Conservation (phyloP, 2,888 invertebrate species). For the Sympetrum striolatum region DNA sequence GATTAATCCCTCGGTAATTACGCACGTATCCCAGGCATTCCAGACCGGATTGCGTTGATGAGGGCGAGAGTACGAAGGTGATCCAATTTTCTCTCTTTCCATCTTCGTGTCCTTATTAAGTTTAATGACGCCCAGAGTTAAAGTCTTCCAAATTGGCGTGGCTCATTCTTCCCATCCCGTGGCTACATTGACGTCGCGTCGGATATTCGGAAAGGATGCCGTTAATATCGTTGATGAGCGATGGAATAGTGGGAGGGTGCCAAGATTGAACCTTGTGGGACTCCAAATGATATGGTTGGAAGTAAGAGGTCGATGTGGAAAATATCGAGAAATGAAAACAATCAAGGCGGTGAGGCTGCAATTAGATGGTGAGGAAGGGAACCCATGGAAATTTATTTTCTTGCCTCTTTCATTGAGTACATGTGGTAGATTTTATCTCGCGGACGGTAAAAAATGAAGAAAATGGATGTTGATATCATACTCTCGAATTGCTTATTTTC, state of each 20-base stretch:
- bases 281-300: background rate
- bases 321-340: background rate
- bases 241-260: background rate
- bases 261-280: background rate
- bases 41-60: slow-evolving; percentile 21
- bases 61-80: background rate
- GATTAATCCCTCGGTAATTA: slow-evolving; percentile 37
- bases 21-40: slow-evolving; percentile 29
- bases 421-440: no score
- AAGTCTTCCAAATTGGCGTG: slow-evolving; percentile 23
- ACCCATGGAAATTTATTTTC: no score
- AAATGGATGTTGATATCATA: no score
- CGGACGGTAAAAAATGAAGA: no score
- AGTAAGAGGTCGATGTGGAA: background rate
- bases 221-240: background rate
- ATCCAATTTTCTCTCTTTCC: slow-evolving; percentile 17
- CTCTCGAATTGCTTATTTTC: no score
- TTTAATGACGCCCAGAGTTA: slow-evolving; percentile 26
- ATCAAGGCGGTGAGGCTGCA: background rate
- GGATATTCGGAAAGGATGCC: background rate
- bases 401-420: no score
- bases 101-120: slow-evolving; percentile 28
- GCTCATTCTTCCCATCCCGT: background rate
- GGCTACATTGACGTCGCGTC: background rate
- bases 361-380: background rate